Evolutionary conservation across 2,797 vertebrate genomes (phyloP).

Genomic region (Pangasius mekongensis): DNA sequence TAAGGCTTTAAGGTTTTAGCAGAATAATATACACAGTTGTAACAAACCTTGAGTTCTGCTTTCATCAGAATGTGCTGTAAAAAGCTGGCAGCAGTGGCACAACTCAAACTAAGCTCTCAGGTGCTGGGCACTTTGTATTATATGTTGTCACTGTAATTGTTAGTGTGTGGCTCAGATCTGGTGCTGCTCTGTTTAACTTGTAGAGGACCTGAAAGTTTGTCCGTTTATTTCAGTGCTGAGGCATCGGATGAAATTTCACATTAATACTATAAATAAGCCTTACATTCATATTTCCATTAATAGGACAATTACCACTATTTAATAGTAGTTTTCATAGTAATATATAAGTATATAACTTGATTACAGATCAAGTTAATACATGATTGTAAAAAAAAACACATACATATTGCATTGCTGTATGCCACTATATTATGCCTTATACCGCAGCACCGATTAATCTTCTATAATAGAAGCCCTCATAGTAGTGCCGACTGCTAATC

Average conservation of each 20-base stretch:
- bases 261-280: not conserved
- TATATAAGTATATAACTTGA: not conserved
- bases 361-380: not conserved
- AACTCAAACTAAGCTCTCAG: not conserved
- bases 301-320: not conserved
- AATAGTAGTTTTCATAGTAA: not conserved
- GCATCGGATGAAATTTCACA: not conserved
- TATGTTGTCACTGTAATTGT: constrained; percentile 6
- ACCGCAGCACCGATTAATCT: not conserved
- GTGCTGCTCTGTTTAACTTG: not conserved
- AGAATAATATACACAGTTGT: constrained; percentile 18
- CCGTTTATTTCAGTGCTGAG: not conserved
- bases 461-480: not conserved
- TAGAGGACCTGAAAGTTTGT: not conserved
- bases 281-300: not conserved
- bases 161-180: not conserved
- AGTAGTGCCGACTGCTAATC: not conserved
- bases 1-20: not conserved
- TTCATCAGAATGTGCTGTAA: constrained; percentile 21
- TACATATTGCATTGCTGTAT: not conserved
- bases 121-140: not conserved
- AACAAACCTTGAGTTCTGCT: not conserved
- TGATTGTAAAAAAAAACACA: not conserved
- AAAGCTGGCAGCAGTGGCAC: not conserved
- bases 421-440: not conserved